A percentile compares a stretch with the other conserved stretches of the same genome.
phyloP scores from a whole-genome alignment of 2,113 vertebrate species.

The Istiophorus platypterus region DNA sequence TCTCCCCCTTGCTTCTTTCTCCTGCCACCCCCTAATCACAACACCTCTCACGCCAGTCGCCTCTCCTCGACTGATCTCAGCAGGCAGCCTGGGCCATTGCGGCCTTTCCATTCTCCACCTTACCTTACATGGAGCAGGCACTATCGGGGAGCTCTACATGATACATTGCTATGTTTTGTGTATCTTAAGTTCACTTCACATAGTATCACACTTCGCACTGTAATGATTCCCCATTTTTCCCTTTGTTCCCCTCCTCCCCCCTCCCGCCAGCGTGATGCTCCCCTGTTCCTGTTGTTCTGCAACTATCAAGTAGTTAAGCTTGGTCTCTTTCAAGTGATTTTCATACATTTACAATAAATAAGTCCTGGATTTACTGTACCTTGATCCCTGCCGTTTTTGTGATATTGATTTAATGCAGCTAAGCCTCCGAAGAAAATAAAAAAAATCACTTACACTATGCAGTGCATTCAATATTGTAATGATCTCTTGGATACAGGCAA shows the following conservation, averaged over 20 bases:
- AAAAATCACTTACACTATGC: constrained; percentile 64
- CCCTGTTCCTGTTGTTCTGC: constrained; percentile 60
- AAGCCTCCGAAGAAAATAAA: constrained; percentile 62
- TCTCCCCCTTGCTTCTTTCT: constrained; percentile 14
- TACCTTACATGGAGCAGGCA: not conserved
- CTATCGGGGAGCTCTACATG: not conserved
- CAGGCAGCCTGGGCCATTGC: constrained; percentile 8
- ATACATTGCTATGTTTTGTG: not conserved
- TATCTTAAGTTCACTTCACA: constrained; percentile 37
- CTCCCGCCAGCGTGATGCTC: constrained; percentile 25
- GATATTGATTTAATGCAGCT: constrained; percentile 81
- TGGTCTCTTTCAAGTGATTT: constrained; percentile 72
- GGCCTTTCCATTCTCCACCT: constrained; percentile 12
- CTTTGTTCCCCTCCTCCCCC: not conserved
- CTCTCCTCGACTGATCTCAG: constrained; percentile 48
- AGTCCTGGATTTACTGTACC: constrained; percentile 78
- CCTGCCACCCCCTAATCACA: constrained; percentile 42
- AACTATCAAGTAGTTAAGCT: constrained; percentile 71
- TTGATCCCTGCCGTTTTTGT: constrained; percentile 73
- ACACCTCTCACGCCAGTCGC: not conserved
- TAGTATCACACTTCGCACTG: constrained; percentile 31
- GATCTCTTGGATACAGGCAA: constrained; percentile 45
- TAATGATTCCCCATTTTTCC: constrained; percentile 27
- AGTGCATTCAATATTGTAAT: constrained; percentile 54
- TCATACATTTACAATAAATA: constrained; percentile 81